Conservation (phyloP, 92 coral and sea anemone species). For the Phenganax stokvisi region DNA sequence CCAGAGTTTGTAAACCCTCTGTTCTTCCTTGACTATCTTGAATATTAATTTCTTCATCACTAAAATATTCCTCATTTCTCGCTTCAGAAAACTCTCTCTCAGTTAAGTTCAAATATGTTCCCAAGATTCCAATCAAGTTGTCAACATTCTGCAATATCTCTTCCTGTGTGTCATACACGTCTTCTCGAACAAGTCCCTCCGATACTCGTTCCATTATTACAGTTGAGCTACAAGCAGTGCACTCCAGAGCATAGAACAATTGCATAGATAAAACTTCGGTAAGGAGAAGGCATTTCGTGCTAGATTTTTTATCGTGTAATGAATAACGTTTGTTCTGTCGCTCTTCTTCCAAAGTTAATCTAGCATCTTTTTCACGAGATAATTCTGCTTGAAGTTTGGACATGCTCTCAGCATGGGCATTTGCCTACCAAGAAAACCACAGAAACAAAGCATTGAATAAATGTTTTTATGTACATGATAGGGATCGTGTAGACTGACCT, state of each 20-base stretch:
- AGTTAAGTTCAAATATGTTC: slow-evolving; percentile 55
- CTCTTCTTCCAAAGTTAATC: slow-evolving; percentile 47
- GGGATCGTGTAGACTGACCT: slow-evolving; percentile 46
- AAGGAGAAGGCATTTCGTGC: slow-evolving; percentile 59
- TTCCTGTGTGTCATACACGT: slow-evolving; percentile 34
- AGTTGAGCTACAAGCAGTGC: slow-evolving; percentile 41
- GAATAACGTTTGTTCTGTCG: slow-evolving; percentile 42
- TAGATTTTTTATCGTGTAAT: slow-evolving; percentile 49
- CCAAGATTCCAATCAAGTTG: slow-evolving; percentile 56
- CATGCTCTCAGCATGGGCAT: slow-evolving; percentile 48
- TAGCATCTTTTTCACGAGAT: slow-evolving; percentile 53
- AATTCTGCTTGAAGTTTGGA: slow-evolving; percentile 62
- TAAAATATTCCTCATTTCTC: slow-evolving; percentile 17
- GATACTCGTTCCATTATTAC: slow-evolving; percentile 9
- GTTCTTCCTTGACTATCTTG: slow-evolving; percentile 42
- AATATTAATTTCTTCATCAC: slow-evolving; percentile 25
- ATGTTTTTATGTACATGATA: neutral
- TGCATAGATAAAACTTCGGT: slow-evolving; percentile 85
- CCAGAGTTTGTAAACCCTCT: slow-evolving; percentile 19
- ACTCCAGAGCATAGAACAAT: slow-evolving; percentile 62
- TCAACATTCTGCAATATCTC: slow-evolving; percentile 68
- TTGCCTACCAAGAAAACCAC: slow-evolving; percentile 41
- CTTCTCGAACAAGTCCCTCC: neutral
- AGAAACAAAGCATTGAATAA: neutral
- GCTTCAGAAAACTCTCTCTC: slow-evolving; percentile 34